Percentiles rank a stretch among this genome's conserved stretches.
Evolutionary conservation across 2,888 invertebrate species (phyloP).

Genomic region (Drosophila rellima): DNA sequence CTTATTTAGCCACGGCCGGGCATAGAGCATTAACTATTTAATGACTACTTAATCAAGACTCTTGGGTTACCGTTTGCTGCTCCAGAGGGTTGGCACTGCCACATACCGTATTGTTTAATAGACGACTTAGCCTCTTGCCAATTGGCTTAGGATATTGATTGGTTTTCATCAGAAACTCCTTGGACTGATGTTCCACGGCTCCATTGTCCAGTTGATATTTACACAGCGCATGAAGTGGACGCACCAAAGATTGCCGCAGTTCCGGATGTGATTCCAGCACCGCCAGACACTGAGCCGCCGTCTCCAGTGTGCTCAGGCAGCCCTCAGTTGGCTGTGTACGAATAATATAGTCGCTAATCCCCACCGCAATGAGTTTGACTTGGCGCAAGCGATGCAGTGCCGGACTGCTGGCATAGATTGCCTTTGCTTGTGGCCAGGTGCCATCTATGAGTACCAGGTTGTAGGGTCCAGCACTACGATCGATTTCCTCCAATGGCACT

Average conservation of each 20-base stretch:
- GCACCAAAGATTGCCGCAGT: constrained; percentile 89
- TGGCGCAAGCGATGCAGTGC: constrained; percentile 91
- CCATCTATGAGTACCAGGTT: constrained; percentile 96
- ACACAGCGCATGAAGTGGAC: constrained; percentile 93
- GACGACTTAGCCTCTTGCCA: constrained; percentile 90
- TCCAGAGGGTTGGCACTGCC: constrained; percentile 33
- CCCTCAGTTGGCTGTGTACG: constrained; percentile 97
- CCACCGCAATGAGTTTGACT: constrained; percentile 91
- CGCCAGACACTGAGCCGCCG: constrained; percentile 87
- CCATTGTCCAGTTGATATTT: constrained; percentile 95
- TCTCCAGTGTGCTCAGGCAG: constrained; percentile 93
- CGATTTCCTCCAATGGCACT: constrained; percentile 88
- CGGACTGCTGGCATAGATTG: constrained; percentile 94
- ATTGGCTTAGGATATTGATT: constrained; percentile 92
- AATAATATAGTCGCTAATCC: constrained; percentile 94
- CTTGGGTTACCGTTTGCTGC: constrained; percentile 17
- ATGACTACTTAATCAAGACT: constrained; percentile 43
- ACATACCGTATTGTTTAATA: constrained; percentile 84
- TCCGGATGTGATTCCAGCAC: constrained; percentile 90
- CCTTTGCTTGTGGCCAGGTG: constrained; percentile 98
- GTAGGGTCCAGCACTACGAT: constrained; percentile 85
- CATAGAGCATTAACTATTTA: constrained; percentile 19
- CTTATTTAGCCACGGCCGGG: constrained; percentile 24
- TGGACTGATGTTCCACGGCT: constrained; percentile 96
- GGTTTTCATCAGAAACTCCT: constrained; percentile 93